These are phyloP conservation scores for Hylyphantes graminicola DNA, from an alignment of 1,140 invertebrate species.

Conservation along the genomic window DNA sequence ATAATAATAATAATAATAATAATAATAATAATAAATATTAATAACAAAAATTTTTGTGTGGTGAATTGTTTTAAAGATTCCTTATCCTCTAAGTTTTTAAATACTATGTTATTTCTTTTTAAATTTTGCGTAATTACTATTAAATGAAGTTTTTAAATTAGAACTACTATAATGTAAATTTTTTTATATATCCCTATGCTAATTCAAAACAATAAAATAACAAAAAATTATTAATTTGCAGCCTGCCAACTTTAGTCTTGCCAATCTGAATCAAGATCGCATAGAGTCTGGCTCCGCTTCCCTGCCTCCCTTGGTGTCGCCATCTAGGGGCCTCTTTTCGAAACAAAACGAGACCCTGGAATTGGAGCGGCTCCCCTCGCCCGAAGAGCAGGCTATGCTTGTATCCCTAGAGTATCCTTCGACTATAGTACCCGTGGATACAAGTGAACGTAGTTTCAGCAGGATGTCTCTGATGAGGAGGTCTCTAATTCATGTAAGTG, in stretches of 20 bases:
- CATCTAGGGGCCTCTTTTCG: slow-evolving; percentile 26
- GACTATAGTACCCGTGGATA: slow-evolving; percentile 86
- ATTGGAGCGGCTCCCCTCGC: slow-evolving; percentile 64
- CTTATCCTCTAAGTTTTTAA: too few species aligned
- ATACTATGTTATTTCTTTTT: too few species aligned
- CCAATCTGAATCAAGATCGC: slow-evolving; percentile 26
- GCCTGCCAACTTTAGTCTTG: slow-evolving; percentile 62
- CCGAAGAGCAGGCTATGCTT: slow-evolving; percentile 67
- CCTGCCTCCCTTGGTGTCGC: slow-evolving; percentile 42
- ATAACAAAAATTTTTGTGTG: too few species aligned
- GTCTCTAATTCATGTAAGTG: slow-evolving; percentile 77
- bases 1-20: too few species aligned
- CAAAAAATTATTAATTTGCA: slow-evolving; percentile 4
- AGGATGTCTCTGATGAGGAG: slow-evolving; percentile 85
- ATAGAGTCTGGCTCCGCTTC: slow-evolving; percentile 40
- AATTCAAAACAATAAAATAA: too few species aligned
- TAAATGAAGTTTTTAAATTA: too few species aligned
- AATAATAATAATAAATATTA: too few species aligned
- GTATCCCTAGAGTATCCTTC: slow-evolving; percentile 78
- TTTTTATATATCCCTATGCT: too few species aligned
- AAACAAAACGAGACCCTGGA: slow-evolving; percentile 43
- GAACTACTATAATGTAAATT: too few species aligned
- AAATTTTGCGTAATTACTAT: too few species aligned
- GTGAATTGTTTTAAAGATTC: too few species aligned
- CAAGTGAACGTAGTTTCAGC: slow-evolving; percentile 84